A percentile compares a stretch with the other conserved stretches of the same genome.
These are phyloP conservation scores for Sardina pilchardus DNA, from an alignment of 2,113 vertebrate genomes.

Conservation along the genomic window DNA sequence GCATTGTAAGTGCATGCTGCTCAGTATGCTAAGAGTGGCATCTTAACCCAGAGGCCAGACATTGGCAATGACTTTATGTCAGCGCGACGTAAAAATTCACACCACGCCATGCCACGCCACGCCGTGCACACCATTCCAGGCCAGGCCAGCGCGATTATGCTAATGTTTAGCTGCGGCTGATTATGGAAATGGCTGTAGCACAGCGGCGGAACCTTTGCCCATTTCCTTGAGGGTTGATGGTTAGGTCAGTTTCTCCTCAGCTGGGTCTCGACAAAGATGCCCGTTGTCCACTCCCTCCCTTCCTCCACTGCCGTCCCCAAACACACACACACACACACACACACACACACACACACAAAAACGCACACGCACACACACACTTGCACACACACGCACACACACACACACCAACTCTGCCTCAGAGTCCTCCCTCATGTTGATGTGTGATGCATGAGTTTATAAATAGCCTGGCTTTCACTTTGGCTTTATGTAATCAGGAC, in stretches of 20 bases:
- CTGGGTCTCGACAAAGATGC: background rate
- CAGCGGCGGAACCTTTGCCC: background rate
- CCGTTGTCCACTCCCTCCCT: background rate
- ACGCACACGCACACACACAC: background rate
- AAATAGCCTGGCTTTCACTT: slow-evolving; percentile 45
- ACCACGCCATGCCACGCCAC: background rate
- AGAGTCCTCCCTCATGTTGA: background rate
- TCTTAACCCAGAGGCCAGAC: background rate
- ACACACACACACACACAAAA: too few species aligned
- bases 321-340: background rate
- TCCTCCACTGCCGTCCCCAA: background rate
- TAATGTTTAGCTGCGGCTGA: slow-evolving; percentile 3
- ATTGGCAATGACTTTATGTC: background rate
- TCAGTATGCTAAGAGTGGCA: background rate
- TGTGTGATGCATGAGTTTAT: slow-evolving; percentile 26
- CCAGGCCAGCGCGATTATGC: background rate
- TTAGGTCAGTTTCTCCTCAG: slow-evolving; percentile 8
- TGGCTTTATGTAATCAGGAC: slow-evolving; percentile 45
- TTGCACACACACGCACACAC: background rate
- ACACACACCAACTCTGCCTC: background rate
- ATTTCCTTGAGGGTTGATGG: background rate
- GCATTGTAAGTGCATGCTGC: background rate
- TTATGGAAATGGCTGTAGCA: background rate
- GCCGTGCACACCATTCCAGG: background rate
- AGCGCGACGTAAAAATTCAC: background rate